Base-by-base conservation (phyloP, 1,140 invertebrate genomes). In the Metaphire vulgaris region DNA sequence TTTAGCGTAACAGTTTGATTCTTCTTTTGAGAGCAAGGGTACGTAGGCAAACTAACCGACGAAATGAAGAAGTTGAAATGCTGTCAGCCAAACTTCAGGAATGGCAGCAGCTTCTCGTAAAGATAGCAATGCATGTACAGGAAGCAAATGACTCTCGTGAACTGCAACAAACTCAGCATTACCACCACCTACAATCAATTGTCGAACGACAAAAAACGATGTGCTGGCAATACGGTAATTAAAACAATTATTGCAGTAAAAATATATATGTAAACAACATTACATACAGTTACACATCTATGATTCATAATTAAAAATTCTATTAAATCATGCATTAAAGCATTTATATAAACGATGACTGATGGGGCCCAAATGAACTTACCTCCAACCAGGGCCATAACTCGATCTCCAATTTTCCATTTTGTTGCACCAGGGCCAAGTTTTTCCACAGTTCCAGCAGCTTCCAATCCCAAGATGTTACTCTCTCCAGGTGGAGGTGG, bases 1-100 rank as follows among this genome's bases (percentile, higher is more conserved):
- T 6, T 56, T 12, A 69, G n/a, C 2, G 29, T 41, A 26, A 74
- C 21, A 29, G n/a, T 41, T 1, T 32, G 2, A 2, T 29, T 15
- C 56, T 56, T 16, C 34, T 34, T n/a, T n/a, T n/a, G n/a, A n/a
- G n/a, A n/a, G n/a, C n/a, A n/a, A n/a, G n/a, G n/a, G n/a, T n/a
- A n/a, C n/a, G n/a, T n/a, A n/a, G n/a, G n/a, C n/a, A n/a, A n/a
- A n/a, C 74, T 75, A 81, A 83, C 85, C 85, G 6, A 85, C 78
- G 74, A 80, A 76, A 72, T 83, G 80, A 1, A 86, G 77, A 0
- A 86, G 79, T 72, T 86, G 84, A 78, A 82, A 87, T n/a, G 86
- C 85, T 32, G 86, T 87, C 0, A 87, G 76, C 85, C 85, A 87
- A 1, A 83, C 84, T 80, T 87, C 86, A 1, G 86, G 85, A 73